A percentile compares a stretch with the other conserved stretches of the same genome.
Evolutionary conservation across 2,113 vertebrate genomes (phyloP).

Genomic region (Alaudala cheleensis): DNA sequence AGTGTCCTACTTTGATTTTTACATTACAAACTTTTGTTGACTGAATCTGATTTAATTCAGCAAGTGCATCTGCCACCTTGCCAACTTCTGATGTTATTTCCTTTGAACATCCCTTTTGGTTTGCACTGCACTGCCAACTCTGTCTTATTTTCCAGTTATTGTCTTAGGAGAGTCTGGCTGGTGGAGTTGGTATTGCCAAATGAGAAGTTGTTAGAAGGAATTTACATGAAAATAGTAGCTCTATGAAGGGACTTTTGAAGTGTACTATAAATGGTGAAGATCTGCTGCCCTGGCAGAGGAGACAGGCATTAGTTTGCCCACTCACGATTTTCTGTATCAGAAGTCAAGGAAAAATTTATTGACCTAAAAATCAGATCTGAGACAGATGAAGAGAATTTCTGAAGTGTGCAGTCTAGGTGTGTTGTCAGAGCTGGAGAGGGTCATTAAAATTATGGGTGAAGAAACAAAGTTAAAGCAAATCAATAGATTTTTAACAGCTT

Average conservation of each 20-base stretch:
- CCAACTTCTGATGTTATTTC: constrained; percentile 37
- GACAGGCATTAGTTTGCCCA: neutral
- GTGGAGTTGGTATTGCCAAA: constrained; percentile 7
- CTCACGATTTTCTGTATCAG: neutral
- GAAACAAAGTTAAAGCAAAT: neutral
- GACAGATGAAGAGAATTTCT: neutral
- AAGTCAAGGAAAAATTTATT: neutral
- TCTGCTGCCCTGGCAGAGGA: neutral
- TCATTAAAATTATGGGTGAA: neutral
- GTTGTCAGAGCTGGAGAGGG: neutral
- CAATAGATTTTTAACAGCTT: neutral
- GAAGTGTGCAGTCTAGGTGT: neutral
- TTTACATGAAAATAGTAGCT: neutral
- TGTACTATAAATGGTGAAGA: neutral
- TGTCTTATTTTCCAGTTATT: constrained; percentile 30
- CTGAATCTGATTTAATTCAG: constrained; percentile 17
- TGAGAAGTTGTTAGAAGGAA: neutral
- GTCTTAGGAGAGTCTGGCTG: neutral
- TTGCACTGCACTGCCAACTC: constrained; percentile 11
- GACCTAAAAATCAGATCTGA: neutral
- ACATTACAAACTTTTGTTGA: constrained; percentile 10
- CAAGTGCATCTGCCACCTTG: neutral
- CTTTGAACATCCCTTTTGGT: constrained; percentile 20
- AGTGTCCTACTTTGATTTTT: constrained; percentile 9
- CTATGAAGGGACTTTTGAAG: neutral